phyloP scores from a whole-genome alignment of 2,888 invertebrate species.

The Limnephilus auricula region DNA sequence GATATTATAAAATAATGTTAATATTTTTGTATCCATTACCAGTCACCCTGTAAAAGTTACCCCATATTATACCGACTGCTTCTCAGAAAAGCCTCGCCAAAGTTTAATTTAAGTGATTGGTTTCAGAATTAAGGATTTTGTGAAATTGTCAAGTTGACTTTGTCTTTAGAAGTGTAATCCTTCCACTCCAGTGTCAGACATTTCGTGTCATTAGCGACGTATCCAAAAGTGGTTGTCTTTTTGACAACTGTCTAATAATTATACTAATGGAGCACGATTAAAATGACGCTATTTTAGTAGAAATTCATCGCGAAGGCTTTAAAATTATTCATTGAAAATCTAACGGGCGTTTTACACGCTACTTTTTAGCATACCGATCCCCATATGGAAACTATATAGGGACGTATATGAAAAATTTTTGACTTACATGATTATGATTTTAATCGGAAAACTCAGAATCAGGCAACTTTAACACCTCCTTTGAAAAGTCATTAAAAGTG shows the following conservation, averaged over 20 bases:
- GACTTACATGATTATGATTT: too few species aligned
- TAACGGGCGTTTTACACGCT: not conserved
- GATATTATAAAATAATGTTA: too few species aligned
- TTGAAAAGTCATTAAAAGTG: too few species aligned
- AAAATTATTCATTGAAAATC: not conserved
- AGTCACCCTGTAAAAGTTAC: not conserved
- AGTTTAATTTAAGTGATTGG: not conserved
- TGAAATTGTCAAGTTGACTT: not conserved
- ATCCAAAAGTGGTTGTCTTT: not conserved
- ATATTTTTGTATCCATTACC: not conserved
- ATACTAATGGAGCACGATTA: not conserved
- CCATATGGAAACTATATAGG: too few species aligned
- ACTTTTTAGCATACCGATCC: not conserved
- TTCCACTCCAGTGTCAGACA: not conserved
- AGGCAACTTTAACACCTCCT: too few species aligned
- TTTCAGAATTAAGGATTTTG: not conserved
- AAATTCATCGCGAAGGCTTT: not conserved
- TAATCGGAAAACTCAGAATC: too few species aligned
- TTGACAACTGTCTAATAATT: not conserved
- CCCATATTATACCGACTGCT: not conserved
- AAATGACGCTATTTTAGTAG: not conserved
- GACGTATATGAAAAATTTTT: too few species aligned
- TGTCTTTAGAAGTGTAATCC: not conserved
- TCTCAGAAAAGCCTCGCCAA: not conserved
- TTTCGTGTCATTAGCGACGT: not conserved